Percentiles rank a stretch among this genome's conserved stretches.
Evolutionary conservation across 2,113 vertebrate species (phyloP).

Genomic region (Zosterops pallidus): DNA sequence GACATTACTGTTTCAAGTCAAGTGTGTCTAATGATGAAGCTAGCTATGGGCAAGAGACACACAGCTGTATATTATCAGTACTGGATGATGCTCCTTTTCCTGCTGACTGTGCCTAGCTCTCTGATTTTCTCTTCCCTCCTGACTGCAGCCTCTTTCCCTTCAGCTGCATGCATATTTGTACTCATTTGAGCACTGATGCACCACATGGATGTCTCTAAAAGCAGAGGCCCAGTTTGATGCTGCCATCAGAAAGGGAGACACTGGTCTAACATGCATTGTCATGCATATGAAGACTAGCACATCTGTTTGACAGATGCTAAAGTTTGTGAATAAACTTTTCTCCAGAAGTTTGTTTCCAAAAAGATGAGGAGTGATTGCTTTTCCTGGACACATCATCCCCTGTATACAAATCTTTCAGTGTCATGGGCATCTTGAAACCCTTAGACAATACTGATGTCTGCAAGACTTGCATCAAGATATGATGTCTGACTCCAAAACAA

Average conservation of each 20-base stretch:
- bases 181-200: neutral
- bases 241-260: neutral
- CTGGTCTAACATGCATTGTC: neutral
- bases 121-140: neutral
- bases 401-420: neutral
- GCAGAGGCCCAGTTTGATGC: neutral
- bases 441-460: neutral
- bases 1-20: neutral
- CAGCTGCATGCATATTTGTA: accelerated
- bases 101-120: neutral
- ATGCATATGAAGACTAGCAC: neutral
- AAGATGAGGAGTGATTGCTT: neutral
- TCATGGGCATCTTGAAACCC: neutral
- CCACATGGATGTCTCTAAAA: neutral
- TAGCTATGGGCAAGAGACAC: neutral
- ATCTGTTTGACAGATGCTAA: neutral
- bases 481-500: neutral
- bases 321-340: neutral
- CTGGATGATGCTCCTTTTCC: neutral
- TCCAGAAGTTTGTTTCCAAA: neutral
- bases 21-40: neutral
- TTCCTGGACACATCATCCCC: neutral
- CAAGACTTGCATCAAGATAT: neutral
- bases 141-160: neutral
- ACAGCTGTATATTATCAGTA: neutral